Evolutionary conservation across 2,888 invertebrate species (phyloP), one percentile per base, ranked within the genome.

Genomic region (Aradus depressus): DNA sequence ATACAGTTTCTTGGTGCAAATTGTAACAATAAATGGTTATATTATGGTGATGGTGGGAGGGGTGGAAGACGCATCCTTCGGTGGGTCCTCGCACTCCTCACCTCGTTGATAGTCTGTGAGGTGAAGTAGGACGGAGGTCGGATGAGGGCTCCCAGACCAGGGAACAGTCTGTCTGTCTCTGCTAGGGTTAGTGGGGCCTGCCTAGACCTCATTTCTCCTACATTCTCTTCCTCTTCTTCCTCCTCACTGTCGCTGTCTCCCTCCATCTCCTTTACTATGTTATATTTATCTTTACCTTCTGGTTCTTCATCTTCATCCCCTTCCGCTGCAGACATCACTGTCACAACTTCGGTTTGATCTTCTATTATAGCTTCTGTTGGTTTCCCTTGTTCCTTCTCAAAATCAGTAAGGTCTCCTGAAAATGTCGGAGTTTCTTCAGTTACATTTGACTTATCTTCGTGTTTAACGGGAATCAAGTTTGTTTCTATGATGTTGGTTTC

Each of bases 211-310:
- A 66, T 65, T 60, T 66, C 66, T 65, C 67, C 67, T 64, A 65
- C 63, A 62, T 64, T 60, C 60, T 61, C 67, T 66, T 63, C 68
- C 64, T 66, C 69, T 65, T 70, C 69, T 64, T 61, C 66, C 63
- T 49, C 61, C 62, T 63, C 61, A 62, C 64, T 65, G 63, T 60
- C 59, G 12, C 57, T 54, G 6, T 58, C 59, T 23, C 58, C 50
- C 25, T 43, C 47, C 4, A 28, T 28, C 6, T 55, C 57, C 10
- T 54, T 42, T 6, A 38, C 51, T 19, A 38, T 28, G 10, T 53
- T 32, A 12, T 35, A 31, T 31, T 42, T 38, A 4, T 50, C 53
- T 16, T 42, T 48, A 2, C 32, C 49, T 12, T 42, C 32, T 10
- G 38, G 44, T 14, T 41, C 50, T 34, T 51, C 54, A 25, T 51